Conservation (phyloP, 2,797 vertebrate species). For the Pangasius krempfi region DNA sequence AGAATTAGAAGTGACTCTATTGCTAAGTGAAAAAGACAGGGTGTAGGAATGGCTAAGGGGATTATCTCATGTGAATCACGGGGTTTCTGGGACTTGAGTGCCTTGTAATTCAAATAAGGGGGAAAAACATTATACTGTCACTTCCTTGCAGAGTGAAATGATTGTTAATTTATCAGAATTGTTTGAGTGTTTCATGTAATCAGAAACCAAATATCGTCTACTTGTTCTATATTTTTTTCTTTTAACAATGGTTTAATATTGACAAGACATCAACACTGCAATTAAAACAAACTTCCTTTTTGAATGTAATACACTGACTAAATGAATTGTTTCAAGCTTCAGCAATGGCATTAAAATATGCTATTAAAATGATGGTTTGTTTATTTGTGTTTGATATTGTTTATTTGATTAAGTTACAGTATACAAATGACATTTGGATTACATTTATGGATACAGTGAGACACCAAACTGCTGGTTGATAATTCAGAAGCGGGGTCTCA, state of each 20-base stretch:
- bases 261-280: background rate
- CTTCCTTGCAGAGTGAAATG: slow-evolving; percentile 43
- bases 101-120: slow-evolving; percentile 54
- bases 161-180: slow-evolving; percentile 52
- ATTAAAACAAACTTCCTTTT: background rate
- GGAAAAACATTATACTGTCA: slow-evolving; percentile 49
- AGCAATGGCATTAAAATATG: slow-evolving; percentile 52
- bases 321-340: slow-evolving; percentile 15
- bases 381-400: background rate
- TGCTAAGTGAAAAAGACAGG: background rate
- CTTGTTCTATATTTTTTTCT: background rate
- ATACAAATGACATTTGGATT: background rate
- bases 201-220: background rate
- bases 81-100: slow-evolving; percentile 11
- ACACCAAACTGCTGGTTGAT: background rate
- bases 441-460: background rate
- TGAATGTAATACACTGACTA: slow-evolving; percentile 41
- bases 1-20: background rate
- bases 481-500: background rate
- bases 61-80: slow-evolving; percentile 47
- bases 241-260: background rate
- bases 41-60: slow-evolving; percentile 8
- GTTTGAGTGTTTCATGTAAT: slow-evolving; percentile 22
- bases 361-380: slow-evolving; percentile 18
- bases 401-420: background rate